A percentile compares a stretch with the other conserved stretches of the same genome.
These are phyloP conservation scores for Proisotoma minuta DNA, from an alignment of 2,888 invertebrate species.

Conservation along the genomic window DNA sequence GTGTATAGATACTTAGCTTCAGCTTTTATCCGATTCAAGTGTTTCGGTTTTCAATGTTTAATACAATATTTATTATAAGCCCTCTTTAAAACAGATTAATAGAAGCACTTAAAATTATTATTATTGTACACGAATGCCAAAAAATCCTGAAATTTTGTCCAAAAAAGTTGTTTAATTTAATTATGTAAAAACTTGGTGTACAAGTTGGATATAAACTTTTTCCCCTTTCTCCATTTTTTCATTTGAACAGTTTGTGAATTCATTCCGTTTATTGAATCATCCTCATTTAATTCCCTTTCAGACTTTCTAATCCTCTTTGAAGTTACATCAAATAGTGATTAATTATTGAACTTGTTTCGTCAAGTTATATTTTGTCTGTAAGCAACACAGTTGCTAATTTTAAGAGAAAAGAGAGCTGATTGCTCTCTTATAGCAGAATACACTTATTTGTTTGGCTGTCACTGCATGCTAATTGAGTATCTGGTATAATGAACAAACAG, in stretches of 20 bases:
- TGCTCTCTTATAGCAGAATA: too few species aligned
- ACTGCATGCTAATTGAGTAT: neutral
- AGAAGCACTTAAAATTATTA: too few species aligned
- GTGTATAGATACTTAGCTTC: too few species aligned
- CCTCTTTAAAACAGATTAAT: too few species aligned
- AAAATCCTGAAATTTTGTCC: too few species aligned
- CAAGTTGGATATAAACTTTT: too few species aligned
- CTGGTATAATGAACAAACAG: neutral
- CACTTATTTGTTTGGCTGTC: neutral
- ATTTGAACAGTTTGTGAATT: conserved; percentile 3
- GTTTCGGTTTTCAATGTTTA: too few species aligned
- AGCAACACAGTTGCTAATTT: neutral
- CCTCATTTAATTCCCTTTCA: conserved; percentile 13
- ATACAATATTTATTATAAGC: too few species aligned
- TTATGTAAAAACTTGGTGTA: neutral
- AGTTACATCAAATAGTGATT: conserved; percentile 18
- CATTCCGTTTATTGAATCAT: conserved; percentile 12
- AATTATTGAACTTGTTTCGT: conserved; percentile 21
- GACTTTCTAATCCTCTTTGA: conserved; percentile 10
- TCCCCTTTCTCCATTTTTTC: conserved; percentile 5
- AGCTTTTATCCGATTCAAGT: too few species aligned
- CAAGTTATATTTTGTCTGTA: too few species aligned
- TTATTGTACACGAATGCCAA: too few species aligned
- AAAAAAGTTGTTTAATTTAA: neutral
- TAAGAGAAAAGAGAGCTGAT: neutral